Percentiles rank a stretch among this genome's conserved stretches.
Conservation (phyloP, 2,113 vertebrate genomes). For the Beaufortia kweichowensis region DNA sequence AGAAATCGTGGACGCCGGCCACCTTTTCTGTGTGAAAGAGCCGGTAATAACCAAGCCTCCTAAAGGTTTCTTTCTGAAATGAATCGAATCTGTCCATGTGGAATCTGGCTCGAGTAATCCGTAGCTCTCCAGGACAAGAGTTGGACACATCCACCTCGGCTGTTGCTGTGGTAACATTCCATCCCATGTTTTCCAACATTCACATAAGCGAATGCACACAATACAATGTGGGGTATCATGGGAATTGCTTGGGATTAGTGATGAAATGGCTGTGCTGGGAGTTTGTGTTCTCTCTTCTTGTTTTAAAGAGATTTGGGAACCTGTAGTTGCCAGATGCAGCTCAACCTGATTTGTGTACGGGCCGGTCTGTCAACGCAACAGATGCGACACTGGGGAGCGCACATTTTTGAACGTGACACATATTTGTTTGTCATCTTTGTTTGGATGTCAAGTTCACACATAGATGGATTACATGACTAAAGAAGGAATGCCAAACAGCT, state of each 20-base stretch:
- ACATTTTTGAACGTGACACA: neutral
- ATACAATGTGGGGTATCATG: neutral
- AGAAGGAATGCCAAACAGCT: neutral
- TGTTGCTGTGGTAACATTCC: constrained; percentile 13
- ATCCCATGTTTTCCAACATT: constrained; percentile 31
- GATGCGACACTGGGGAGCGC: neutral
- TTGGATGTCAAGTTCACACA: neutral
- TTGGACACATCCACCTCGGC: constrained; percentile 31
- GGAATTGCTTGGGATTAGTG: neutral
- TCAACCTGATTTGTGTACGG: constrained; percentile 15
- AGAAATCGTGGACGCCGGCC: constrained; percentile 17
- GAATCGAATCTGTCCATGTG: constrained; percentile 17
- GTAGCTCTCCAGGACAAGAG: neutral
- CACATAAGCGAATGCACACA: neutral
- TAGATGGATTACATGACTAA: neutral
- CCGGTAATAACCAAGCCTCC: constrained; percentile 18
- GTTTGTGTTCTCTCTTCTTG: constrained; percentile 11
- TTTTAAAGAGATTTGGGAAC: constrained; percentile 2
- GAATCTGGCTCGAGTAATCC: constrained; percentile 37
- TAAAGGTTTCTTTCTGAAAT: constrained; percentile 23
- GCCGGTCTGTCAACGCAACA: neutral
- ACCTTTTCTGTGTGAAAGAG: constrained; percentile 24
- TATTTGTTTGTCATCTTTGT: neutral
- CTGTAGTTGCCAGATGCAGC: neutral
- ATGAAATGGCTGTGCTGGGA: neutral